Conservation (phyloP, 2,797 vertebrate genomes). For the Caiman crocodilus region DNA sequence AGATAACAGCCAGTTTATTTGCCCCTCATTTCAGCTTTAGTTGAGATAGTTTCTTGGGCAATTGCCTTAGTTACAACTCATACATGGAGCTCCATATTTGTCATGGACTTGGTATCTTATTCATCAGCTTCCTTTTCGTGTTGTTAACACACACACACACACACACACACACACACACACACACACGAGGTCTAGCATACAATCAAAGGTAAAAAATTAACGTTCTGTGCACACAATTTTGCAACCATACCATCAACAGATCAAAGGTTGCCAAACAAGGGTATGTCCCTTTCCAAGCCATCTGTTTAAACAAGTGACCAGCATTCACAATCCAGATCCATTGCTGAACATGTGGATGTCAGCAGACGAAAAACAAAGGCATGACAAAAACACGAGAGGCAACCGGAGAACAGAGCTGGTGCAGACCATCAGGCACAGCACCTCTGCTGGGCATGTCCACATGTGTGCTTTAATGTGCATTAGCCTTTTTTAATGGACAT, state of each 20-base stretch:
- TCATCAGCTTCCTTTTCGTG: conserved; percentile 45
- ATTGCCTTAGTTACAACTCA: conserved; percentile 35
- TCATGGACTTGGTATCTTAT: conserved; percentile 53
- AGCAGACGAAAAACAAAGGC: background rate
- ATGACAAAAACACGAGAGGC: background rate
- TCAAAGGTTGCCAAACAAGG: conserved; percentile 63
- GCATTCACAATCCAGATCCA: conserved; percentile 36
- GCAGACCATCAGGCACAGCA: background rate
- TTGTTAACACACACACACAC: background rate
- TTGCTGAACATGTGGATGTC: background rate
- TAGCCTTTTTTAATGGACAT: too few relatives aligned
- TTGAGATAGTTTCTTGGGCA: conserved; percentile 56
- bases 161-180: too few relatives aligned
- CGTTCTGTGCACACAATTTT: conserved; percentile 67
- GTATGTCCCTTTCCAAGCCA: background rate
- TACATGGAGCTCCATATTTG: conserved; percentile 21
- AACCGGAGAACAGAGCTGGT: background rate
- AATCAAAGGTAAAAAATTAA: conserved; percentile 75
- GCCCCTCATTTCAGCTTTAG: conserved; percentile 28
- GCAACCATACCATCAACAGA: conserved; percentile 55
- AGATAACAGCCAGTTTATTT: conserved; percentile 54
- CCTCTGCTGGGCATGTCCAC: background rate
- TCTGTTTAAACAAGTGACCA: conserved; percentile 59
- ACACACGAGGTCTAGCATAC: background rate
- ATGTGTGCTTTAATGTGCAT: too few relatives aligned